Percentiles rank a stretch among this genome's conserved stretches.
Evolutionary conservation across 2,113 vertebrate species (phyloP).

Genomic region (Notarius lentiginosus): DNA sequence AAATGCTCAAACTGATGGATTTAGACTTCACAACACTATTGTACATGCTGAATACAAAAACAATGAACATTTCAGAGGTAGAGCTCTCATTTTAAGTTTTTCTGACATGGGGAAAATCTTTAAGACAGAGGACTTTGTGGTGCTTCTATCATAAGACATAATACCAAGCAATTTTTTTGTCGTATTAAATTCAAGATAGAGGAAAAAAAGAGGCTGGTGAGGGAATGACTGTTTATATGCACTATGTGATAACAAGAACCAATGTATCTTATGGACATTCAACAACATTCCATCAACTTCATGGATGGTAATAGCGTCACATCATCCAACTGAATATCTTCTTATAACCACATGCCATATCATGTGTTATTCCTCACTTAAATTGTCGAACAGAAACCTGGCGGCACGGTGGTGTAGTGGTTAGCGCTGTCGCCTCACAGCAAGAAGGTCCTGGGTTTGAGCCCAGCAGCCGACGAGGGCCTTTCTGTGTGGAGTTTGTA

Average conservation of each 20-base stretch:
- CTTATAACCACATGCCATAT: neutral
- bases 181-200: neutral
- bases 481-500: no score
- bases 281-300: neutral
- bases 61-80: no score
- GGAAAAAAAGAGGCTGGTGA: neutral
- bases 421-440: no score
- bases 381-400: neutral
- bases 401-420: no score
- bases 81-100: neutral
- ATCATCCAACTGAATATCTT: neutral
- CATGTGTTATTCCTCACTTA: neutral
- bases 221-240: neutral
- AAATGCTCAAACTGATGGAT: no score
- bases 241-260: neutral
- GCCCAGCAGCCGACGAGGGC: no score
- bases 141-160: neutral
- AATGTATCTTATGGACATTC: neutral
- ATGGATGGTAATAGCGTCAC: neutral
- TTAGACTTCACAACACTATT: no score
- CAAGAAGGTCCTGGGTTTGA: no score
- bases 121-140: neutral
- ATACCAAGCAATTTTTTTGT: neutral
- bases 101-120: neutral
- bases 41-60: no score